Evolutionary conservation across 1,140 invertebrate genomes (phyloP).

Genomic region (Leptopilina boulardi): DNA sequence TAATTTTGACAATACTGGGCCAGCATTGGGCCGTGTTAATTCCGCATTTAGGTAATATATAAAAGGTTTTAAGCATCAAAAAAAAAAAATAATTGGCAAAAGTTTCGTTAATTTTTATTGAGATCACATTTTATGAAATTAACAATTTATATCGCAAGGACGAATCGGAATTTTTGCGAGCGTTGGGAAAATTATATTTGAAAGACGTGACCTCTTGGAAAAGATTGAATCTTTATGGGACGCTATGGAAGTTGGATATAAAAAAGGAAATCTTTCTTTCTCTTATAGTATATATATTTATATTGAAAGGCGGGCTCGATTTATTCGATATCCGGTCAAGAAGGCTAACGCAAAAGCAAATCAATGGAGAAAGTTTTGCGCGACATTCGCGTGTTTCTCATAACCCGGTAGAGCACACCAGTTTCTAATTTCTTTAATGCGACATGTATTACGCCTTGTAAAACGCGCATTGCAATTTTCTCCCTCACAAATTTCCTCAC

Average conservation of each 20-base stretch:
- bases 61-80: too few relatives aligned
- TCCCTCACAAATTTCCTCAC: background rate
- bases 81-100: too few relatives aligned
- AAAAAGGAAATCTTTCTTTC: background rate
- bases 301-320: conserved; percentile 14
- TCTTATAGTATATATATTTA: background rate
- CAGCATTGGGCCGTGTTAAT: too few relatives aligned
- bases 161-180: background rate
- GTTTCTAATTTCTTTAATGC: conserved; percentile 32
- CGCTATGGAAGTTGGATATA: background rate
- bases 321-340: conserved; percentile 43
- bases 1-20: too few relatives aligned
- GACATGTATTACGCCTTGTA: conserved; percentile 1
- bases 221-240: conserved; percentile 21
- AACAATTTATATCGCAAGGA: background rate
- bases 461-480: conserved; percentile 1
- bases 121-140: background rate
- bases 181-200: background rate
- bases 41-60: too few relatives aligned
- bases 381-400: conserved; percentile 37
- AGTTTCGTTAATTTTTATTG: background rate
- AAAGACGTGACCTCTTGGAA: conserved; percentile 18
- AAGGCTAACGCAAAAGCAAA: conserved; percentile 17
- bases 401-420: conserved; percentile 26
- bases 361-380: conserved; percentile 41